A percentile compares a stretch with the other conserved stretches of the same genome.
Evolutionary conservation across 2,113 vertebrate species (phyloP).

Genomic region (Arizona elegans): DNA sequence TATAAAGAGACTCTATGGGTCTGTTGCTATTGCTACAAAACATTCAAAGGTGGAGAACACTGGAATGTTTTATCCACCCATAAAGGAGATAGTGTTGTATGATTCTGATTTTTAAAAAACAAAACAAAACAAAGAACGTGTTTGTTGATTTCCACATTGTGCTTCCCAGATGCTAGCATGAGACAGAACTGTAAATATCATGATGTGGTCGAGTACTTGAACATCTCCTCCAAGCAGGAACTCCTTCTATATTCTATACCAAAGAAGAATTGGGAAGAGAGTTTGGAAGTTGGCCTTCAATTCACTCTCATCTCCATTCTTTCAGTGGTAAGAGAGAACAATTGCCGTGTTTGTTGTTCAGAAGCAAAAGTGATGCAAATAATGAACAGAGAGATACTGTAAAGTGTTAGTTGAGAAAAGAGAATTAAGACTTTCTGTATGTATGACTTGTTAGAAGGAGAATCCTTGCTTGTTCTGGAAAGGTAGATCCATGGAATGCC

Average conservation of each 20-base stretch:
- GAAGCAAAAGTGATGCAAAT: background rate
- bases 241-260: constrained; percentile 63
- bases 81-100: background rate
- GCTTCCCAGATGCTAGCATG: constrained; percentile 27
- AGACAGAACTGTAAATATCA: constrained; percentile 69
- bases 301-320: constrained; percentile 58
- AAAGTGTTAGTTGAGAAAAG: too few species aligned
- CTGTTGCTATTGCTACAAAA: background rate
- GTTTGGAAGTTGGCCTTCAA: constrained; percentile 50
- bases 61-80: background rate
- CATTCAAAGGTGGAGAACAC: background rate
- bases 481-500: background rate
- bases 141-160: background rate
- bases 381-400: background rate
- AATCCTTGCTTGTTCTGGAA: background rate
- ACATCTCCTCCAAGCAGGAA: constrained; percentile 50
- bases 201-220: constrained; percentile 63
- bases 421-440: background rate
- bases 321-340: constrained; percentile 44
- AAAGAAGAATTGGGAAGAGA: constrained; percentile 54
- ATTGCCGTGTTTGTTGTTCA: background rate
- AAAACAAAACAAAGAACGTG: background rate
- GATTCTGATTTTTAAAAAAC: too few species aligned
- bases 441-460: background rate
- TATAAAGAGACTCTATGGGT: background rate